phyloP scores from a whole-genome alignment of 2,113 vertebrate genomes.

The Heliornis fulica region DNA sequence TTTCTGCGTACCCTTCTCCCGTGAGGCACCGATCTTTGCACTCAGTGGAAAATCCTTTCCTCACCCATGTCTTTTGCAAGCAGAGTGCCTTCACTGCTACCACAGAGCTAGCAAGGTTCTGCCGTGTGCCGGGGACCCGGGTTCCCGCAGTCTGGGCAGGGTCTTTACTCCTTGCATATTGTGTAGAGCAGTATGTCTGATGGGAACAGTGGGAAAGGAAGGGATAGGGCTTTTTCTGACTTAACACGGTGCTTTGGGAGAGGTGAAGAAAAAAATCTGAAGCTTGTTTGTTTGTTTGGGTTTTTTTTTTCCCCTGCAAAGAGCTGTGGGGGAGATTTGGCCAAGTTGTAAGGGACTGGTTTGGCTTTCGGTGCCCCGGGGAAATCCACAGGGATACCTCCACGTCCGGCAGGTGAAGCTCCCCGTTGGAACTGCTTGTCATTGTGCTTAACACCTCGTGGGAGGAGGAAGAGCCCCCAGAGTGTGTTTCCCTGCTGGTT shows the following conservation, averaged over 20 bases:
- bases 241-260: not conserved
- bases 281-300: no score
- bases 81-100: slow-evolving; percentile 10
- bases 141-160: not conserved
- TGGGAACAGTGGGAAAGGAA: not conserved
- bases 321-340: not conserved
- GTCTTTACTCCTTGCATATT: not conserved
- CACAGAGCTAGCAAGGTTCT: not conserved
- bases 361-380: not conserved
- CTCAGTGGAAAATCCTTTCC: not conserved
- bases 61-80: not conserved
- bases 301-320: no score
- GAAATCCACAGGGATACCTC: not conserved
- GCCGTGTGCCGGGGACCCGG: not conserved
- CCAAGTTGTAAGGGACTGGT: not conserved
- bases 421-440: not conserved
- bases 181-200: not conserved
- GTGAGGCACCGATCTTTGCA: not conserved
- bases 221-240: not conserved
- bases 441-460: not conserved
- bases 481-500: not conserved
- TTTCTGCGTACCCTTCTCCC: not conserved
- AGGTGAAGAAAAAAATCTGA: no score
- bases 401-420: not conserved
- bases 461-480: no score